phyloP scores from a whole-genome alignment of 2,113 vertebrate species.

The Poicephalus gulielmi region DNA sequence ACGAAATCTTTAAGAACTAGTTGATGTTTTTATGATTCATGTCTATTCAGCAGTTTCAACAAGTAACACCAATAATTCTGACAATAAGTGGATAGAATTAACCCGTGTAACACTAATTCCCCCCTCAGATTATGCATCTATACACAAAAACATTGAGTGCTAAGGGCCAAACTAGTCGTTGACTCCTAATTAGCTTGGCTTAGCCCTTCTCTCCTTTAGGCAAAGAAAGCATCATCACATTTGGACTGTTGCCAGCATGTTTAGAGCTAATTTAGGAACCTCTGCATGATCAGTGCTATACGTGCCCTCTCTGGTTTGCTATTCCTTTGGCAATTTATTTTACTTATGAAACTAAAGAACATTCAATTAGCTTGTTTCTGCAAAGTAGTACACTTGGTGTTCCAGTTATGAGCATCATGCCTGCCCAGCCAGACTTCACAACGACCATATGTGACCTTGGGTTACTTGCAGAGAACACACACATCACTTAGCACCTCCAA shows the following conservation, averaged over 20 bases:
- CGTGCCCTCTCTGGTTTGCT: not conserved
- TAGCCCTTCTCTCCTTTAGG: not conserved
- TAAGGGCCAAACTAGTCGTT: not conserved
- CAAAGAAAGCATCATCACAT: not conserved
- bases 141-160: not conserved
- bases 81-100: not conserved
- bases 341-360: not conserved
- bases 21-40: not conserved
- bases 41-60: not conserved
- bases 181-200: not conserved
- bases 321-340: not conserved
- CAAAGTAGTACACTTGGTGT: not conserved
- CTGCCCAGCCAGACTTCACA: not conserved
- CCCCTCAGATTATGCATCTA: not conserved
- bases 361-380: not conserved
- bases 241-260: not conserved
- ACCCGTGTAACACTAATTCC: not conserved
- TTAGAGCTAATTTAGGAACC: not conserved
- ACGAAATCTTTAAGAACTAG: not conserved
- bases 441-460: fast-evolving
- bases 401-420: not conserved
- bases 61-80: not conserved
- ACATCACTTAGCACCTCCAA: not conserved
- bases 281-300: not conserved
- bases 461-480: not conserved